Evolutionary conservation across 2,113 vertebrate species (phyloP), one percentile per base, ranked within the genome.

Genomic region (Zapornia atra): DNA sequence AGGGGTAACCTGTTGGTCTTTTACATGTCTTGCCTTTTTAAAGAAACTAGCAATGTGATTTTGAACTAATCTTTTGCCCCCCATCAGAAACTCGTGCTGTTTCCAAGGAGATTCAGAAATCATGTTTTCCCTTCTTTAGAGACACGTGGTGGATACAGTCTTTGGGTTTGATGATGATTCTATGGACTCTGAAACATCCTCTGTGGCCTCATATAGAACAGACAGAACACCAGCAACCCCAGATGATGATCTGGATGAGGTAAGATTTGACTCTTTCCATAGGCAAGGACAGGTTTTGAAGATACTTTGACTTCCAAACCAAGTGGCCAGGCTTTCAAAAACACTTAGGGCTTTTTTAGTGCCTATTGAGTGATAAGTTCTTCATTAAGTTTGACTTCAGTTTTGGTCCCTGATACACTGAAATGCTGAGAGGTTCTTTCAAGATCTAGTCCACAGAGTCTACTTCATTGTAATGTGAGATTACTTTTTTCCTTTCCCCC

Each of bases 111-210:
- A 77, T 38, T 92, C 78, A 75, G 60, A 96, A 95, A 91, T 50
- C 9, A 17, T 94, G 12, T 71, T 88, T 94, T 92, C 46, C 18
- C 59, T 95, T 92, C 56, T 86, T 29, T 56, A 99, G 99, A 99
- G 99, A 82, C 99, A 98, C 87, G 98, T 99, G 44, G 98, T 99
- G 20, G 99, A 99, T 93, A 99, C 99, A 9, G 98, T 99, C 94
- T 99, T 99, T 92, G 99, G 99, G 8, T 99, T 99, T 2, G 99
- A 99, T 92, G 99, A 99, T 96, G 99, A 99, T 96, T 99, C 99
- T 3, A 99, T 99, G 99, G 99, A 99, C 95, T 99, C 99, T 2
- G 99, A 99, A 97, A 98, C 99, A 7, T 99, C 99, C 22, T 99
- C 99, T 8, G 98, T 99, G 97, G 99, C 99, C 60, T 99, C 99